Evolutionary conservation across 1,140 invertebrate genomes (phyloP).

Genomic region (Tetramorium alpestre): DNA sequence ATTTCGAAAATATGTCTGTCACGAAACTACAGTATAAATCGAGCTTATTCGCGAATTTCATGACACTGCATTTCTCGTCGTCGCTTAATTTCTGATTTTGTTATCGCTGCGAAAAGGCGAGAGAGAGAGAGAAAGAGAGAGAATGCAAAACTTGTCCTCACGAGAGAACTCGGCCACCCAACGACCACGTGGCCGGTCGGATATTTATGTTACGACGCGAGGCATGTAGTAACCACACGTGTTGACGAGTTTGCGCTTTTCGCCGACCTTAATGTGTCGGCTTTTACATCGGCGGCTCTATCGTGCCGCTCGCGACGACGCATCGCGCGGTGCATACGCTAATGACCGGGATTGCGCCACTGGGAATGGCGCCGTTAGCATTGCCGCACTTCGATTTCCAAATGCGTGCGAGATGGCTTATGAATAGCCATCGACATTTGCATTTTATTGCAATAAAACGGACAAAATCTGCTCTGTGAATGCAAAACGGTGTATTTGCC

Average conservation of each 20-base stretch:
- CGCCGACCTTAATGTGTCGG: slow-evolving; percentile 27
- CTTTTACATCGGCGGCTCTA: slow-evolving; percentile 35
- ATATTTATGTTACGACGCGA: slow-evolving; percentile 48
- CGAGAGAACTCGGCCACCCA: slow-evolving; percentile 13
- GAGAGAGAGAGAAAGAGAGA: background rate
- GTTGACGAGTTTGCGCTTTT: slow-evolving; percentile 45
- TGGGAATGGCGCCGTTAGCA: slow-evolving; percentile 18
- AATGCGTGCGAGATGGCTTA: slow-evolving; percentile 15
- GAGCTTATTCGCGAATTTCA: slow-evolving; percentile 26
- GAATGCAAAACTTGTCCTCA: background rate
- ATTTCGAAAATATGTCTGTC: slow-evolving; percentile 5
- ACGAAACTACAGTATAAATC: background rate
- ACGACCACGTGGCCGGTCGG: slow-evolving; percentile 43
- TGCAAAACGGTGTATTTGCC: background rate
- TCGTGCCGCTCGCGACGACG: slow-evolving; percentile 10
- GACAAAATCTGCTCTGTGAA: background rate
- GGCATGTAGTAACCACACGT: slow-evolving; percentile 18
- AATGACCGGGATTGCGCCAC: slow-evolving; percentile 30
- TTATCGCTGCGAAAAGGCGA: slow-evolving; percentile 9
- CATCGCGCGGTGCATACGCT: slow-evolving; percentile 16
- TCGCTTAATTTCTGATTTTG: slow-evolving; percentile 27
- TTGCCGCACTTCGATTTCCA: slow-evolving; percentile 22
- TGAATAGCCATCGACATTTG: slow-evolving; percentile 10
- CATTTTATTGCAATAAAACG: background rate
- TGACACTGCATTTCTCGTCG: background rate